A percentile compares a stretch with the other conserved stretches of the same genome.
phyloP scores from a whole-genome alignment of 2,113 vertebrate genomes.

The Chaetorhynchus papuensis region DNA sequence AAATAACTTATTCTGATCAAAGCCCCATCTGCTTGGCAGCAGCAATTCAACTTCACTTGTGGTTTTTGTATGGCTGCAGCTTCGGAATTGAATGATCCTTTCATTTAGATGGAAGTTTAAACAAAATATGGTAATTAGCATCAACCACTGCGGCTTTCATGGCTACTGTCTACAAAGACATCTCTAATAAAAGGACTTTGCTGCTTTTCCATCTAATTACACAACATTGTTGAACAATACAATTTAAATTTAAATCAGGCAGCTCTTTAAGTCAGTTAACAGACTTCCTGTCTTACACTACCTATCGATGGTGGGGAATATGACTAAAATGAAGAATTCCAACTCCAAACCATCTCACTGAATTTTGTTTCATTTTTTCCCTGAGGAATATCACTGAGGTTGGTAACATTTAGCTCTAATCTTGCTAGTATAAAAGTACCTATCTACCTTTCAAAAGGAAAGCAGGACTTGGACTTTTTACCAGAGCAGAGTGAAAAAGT shows the following conservation, averaged over 20 bases:
- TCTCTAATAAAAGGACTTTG: slow-evolving; percentile 57
- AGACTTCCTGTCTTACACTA: slow-evolving; percentile 14
- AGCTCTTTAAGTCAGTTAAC: slow-evolving; percentile 23
- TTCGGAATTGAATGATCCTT: slow-evolving; percentile 59
- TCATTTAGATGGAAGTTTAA: slow-evolving; percentile 64
- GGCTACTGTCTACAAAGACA: slow-evolving; percentile 59
- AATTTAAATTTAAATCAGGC: slow-evolving; percentile 61
- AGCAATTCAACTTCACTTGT: slow-evolving; percentile 61
- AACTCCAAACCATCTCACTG: not conserved
- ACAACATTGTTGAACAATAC: slow-evolving; percentile 52
- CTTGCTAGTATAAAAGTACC: not conserved
- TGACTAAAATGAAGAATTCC: not conserved
- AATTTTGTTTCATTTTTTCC: not conserved
- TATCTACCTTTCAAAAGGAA: not conserved
- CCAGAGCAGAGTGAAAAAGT: not conserved
- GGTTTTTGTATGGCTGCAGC: slow-evolving; percentile 60
- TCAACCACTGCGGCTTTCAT: slow-evolving; percentile 60
- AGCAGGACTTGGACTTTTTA: not conserved
- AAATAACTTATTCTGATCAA: slow-evolving; percentile 64
- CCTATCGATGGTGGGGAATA: not conserved
- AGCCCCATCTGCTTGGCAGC: slow-evolving; percentile 64
- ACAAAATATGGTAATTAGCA: slow-evolving; percentile 70
- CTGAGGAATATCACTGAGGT: not conserved
- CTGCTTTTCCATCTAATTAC: slow-evolving; percentile 64
- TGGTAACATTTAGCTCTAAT: not conserved